phyloP scores from a whole-genome alignment of 2,797 vertebrate species.

The Lycodopsis pacificus region DNA sequence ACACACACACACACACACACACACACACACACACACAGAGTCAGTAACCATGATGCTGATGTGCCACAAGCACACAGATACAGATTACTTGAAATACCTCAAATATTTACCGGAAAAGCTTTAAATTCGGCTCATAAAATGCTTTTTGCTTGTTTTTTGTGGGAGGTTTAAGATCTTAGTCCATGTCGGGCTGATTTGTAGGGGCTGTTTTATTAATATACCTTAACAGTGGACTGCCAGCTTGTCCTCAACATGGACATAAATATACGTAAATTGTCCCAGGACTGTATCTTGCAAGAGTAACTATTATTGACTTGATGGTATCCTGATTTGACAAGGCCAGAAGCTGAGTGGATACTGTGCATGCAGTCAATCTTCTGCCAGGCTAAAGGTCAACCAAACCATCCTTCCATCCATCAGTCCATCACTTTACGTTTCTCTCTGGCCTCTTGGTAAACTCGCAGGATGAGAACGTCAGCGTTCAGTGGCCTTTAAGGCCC shows the following conservation, averaged over 20 bases:
- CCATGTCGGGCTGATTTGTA: not conserved
- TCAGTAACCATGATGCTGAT: slow-evolving; percentile 52
- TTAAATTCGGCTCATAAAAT: not conserved
- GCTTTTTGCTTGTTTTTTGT: not conserved
- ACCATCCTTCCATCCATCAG: slow-evolving; percentile 54
- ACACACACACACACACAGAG: slow-evolving; percentile 22
- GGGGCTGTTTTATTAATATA: not conserved
- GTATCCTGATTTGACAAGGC: slow-evolving; percentile 48
- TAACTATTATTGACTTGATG: slow-evolving; percentile 48
- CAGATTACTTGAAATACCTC: not conserved
- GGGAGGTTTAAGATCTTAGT: not conserved
- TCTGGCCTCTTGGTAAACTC: slow-evolving; percentile 55
- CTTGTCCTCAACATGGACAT: slow-evolving; percentile 11
- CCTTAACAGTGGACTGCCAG: not conserved
- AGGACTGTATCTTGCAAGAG: slow-evolving; percentile 39
- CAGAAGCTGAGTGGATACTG: slow-evolving; percentile 14
- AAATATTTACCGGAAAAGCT: not conserved
- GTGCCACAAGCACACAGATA: not conserved
- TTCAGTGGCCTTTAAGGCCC: slow-evolving; percentile 74
- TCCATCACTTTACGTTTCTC: slow-evolving; percentile 51
- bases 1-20: too few species aligned
- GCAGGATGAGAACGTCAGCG: slow-evolving; percentile 67
- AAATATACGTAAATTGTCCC: slow-evolving; percentile 26
- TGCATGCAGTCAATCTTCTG: slow-evolving; percentile 60
- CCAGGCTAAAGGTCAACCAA: slow-evolving; percentile 69